Base-by-base conservation (phyloP, 2,888 invertebrate genomes). In the Antheraea assamensis region DNA sequence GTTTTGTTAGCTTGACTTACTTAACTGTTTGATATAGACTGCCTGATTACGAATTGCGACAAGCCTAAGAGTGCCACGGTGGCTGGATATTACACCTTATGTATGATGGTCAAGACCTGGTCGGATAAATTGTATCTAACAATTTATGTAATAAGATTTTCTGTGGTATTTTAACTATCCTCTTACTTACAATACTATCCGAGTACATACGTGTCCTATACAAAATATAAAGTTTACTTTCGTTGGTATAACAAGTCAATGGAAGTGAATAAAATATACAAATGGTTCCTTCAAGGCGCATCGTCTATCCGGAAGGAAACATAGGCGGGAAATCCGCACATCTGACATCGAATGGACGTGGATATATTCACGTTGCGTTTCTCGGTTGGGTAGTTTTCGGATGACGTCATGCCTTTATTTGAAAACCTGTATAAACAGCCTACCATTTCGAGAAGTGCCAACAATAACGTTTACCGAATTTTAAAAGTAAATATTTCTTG, bases 301-400 rank as follows among this genome's bases (percentile, higher is more conserved):
- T 74, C 78, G 77, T 75, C 76, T 74, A 76, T 66, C 72, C 78
- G 82, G 83, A 83, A 84, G 81, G 80, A 81, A 82, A 82, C 78
- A 78, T 79, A 78, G 76, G 75, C 74, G 79, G 81, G 82, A 84
- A 79, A 82, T 83, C 83, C 83, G 82, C 76, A 74, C 74, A 76
- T 75, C 76, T 78, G 78, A 79, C 76, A 72, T 35, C 10, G n/a
- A 68, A 55, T 70, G 70, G 73, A 73, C 73, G 58, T 21, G 73
- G 73, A 73, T 70, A 70, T 70, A 73, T 70, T 73, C 70, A 68
- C 35, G 68, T 68, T 68, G 35, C 35, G 31, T 35, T 8, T 24
- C 35, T 35, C 68, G 68, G 68, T 35, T 35, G n/a, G 68, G 68
- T 35, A n/a, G 35, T 35, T 68, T 68, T 35, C 10, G 35, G 8